Conservation (phyloP, 2,113 vertebrate genomes). For the Cricetomys ansorgei region DNA sequence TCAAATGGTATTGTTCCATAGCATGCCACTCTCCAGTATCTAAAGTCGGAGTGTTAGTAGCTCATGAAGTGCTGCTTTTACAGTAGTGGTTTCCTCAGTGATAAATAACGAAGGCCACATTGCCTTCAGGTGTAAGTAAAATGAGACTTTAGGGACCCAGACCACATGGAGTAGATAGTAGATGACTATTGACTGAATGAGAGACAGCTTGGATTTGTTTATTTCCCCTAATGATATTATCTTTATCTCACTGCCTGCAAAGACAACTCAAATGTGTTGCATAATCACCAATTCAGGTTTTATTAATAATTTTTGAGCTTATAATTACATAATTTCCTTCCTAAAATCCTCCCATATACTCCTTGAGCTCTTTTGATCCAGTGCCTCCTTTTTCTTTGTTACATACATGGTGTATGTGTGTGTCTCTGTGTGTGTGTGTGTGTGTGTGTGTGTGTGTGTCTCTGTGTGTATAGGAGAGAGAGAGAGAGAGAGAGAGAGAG, state of each 20-base stretch:
- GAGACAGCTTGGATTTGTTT: background rate
- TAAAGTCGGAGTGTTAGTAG: background rate
- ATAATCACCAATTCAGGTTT: fast-evolving
- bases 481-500: too few species aligned
- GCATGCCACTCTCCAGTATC: background rate
- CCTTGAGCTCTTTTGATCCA: too few species aligned
- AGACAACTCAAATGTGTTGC: background rate
- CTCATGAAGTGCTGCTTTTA: background rate
- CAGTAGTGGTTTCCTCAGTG: background rate
- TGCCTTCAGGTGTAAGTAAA: background rate
- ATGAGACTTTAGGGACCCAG: too few species aligned
- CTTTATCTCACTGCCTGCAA: background rate
- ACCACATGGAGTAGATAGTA: fast-evolving
- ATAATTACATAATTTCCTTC: background rate
- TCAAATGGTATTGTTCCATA: background rate
- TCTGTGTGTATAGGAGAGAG: background rate
- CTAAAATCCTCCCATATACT: background rate
- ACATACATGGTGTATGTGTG: too few species aligned
- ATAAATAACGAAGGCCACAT: background rate
- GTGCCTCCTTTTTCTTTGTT: background rate
- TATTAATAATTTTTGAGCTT: background rate
- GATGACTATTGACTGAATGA: background rate
- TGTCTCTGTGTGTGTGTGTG: background rate
- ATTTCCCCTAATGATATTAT: background rate
- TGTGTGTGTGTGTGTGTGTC: background rate